Base-by-base conservation (phyloP, 2,797 vertebrate genomes). In the Sebastes goodei region DNA sequence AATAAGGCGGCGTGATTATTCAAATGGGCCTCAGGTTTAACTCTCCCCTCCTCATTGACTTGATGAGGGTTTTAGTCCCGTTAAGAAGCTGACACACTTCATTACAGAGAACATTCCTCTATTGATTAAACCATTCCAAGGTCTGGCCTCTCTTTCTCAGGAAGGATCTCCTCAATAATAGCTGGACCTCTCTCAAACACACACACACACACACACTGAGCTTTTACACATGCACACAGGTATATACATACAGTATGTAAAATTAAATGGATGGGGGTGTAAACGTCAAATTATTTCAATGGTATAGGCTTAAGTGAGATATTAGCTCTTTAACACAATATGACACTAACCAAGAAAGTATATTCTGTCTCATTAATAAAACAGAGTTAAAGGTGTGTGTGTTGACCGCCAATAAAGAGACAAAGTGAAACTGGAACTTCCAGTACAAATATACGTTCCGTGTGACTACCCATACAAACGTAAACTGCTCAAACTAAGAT, bases 81-180 rank as follows among this genome's bases (percentile, higher is more conserved):
- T 97, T 97, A 97, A 97, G 97, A 97, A 96, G 95, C 97, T 96
- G 97, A 97, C 97, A 97, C 96, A 95, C 95, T 97, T 91, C 95
- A 97, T 98, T 97, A 97, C 94, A 86, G 93, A 84, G 95, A 97
- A 96, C 96, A 97, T 96, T 96, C 95, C 89, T 89, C 86, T 97
- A 98, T 98, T 97, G 97, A 98, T 99, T 97, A 97, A 96, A 96
- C 95, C 93, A 96, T 97, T 97, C 95, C 94, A 93, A 91, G 93
- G 93, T 90, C 94, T 96, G 95, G 95, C 94, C 95, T 97, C 91
- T 90, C 81, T 82, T 83, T 91, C 83, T 67, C 91, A 93, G 95
- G 93, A 85, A 96, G 91, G 92, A 95, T 91, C 49, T 67, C 87
- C 88, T 92, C 95, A 95, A 96, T 88, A 90, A 89, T 86, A 80